These are phyloP conservation scores for Cephalopachus bancanus DNA, from an alignment of 2,797 vertebrate genomes.

Conservation along the genomic window DNA sequence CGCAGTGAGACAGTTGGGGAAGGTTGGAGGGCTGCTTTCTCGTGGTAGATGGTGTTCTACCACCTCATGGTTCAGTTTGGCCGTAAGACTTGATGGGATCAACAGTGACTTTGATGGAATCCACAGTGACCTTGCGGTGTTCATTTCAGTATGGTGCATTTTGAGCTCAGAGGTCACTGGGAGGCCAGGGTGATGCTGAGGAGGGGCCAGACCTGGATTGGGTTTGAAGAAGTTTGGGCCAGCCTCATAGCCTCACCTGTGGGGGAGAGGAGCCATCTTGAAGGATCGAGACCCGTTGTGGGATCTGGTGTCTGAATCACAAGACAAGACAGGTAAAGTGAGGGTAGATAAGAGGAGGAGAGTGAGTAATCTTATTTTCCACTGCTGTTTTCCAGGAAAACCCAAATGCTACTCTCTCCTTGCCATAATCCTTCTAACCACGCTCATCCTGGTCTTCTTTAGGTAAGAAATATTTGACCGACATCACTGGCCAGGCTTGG, in stretches of 20 bases:
- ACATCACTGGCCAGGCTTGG: no score
- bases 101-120: background rate
- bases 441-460: background rate
- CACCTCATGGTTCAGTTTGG: background rate
- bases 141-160: background rate
- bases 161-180: background rate
- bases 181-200: background rate
- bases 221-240: background rate
- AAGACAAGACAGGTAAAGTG: no score
- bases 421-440: background rate
- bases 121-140: background rate
- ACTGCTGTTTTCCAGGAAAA: background rate
- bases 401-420: fast-evolving
- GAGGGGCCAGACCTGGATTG: background rate
- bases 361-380: background rate
- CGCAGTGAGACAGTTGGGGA: background rate
- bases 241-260: background rate
- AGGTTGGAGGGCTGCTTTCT: background rate
- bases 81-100: background rate
- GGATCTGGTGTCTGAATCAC: background rate
- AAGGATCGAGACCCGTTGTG: fast-evolving
- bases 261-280: no score
- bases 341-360: background rate
- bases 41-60: background rate
- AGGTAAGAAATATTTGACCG: background rate